Conservation (phyloP, 2,888 invertebrate species). For the Drosophila dives region DNA sequence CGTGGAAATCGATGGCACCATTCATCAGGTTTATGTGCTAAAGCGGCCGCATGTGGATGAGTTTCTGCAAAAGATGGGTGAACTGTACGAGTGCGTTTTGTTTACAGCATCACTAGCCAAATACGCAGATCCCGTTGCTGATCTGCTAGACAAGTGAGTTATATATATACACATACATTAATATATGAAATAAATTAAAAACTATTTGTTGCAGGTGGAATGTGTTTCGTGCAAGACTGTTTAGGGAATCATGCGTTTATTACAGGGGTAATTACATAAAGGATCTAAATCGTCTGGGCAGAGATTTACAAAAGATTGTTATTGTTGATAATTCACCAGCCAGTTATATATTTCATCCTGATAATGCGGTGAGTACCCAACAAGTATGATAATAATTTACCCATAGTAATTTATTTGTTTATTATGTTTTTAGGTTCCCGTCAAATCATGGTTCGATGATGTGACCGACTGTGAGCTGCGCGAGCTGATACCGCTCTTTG, state of each 20-base stretch:
- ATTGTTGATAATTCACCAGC: conserved; percentile 99
- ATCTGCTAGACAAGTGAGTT: conserved; percentile 93
- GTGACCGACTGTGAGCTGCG: conserved; percentile 98
- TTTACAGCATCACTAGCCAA: conserved; percentile 99
- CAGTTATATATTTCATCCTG: conserved; percentile 99
- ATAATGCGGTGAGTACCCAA: conserved; percentile 95
- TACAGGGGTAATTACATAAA: conserved; percentile 99
- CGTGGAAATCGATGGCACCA: conserved; percentile 99
- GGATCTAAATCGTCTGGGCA: conserved; percentile 98
- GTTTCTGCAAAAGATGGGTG: conserved; percentile 98
- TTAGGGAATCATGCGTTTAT: conserved; percentile 99
- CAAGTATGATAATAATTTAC: neutral
- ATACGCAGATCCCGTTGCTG: conserved; percentile 99
- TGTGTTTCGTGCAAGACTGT: conserved; percentile 97
- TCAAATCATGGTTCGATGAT: conserved; percentile 99
- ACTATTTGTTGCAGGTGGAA: conserved; percentile 90
- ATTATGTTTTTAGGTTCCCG: conserved; percentile 91
- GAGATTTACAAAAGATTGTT: conserved; percentile 97
- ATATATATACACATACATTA: neutral
- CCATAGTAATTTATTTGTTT: neutral
- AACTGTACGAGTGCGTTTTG: conserved; percentile 99
- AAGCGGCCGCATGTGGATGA: conserved; percentile 99
- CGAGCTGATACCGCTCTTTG: conserved; percentile 99
- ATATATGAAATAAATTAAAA: neutral
- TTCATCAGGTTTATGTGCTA: conserved; percentile 99